phyloP scores from a whole-genome alignment of 2,113 vertebrate species.

The Erpornis zantholeuca region DNA sequence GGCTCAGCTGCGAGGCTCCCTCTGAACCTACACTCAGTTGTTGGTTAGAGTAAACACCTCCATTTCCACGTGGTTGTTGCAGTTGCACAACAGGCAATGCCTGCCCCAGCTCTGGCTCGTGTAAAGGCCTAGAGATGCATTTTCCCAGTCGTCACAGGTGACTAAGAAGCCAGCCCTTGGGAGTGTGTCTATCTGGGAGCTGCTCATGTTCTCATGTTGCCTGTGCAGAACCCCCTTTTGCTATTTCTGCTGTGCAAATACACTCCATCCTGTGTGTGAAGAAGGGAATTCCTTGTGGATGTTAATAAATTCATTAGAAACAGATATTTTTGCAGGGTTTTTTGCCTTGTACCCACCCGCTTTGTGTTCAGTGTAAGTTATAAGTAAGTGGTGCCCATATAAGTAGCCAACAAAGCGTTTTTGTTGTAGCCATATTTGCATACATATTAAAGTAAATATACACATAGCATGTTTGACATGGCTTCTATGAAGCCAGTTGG shows the following conservation, averaged over 20 bases:
- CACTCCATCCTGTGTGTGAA: neutral
- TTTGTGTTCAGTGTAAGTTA: neutral
- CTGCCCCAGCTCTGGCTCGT: neutral
- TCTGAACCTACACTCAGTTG: neutral
- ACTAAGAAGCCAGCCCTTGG: neutral
- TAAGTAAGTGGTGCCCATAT: neutral
- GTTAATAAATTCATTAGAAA: neutral
- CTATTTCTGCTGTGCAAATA: neutral
- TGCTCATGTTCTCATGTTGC: neutral
- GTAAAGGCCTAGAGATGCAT: neutral
- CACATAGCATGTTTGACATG: neutral
- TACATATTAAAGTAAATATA: slow-evolving; percentile 61
- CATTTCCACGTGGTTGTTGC: neutral
- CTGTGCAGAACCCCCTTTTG: neutral
- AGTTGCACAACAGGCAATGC: neutral
- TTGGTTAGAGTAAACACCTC: neutral
- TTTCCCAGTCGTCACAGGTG: neutral
- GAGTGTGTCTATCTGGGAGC: neutral
- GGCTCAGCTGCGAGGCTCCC: neutral
- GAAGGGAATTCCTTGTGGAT: neutral
- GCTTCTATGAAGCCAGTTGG: neutral
- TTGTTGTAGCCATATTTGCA: neutral
- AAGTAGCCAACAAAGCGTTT: neutral
- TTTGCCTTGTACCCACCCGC: neutral
- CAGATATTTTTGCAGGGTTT: neutral